A percentile compares a stretch with the other conserved stretches of the same genome.
Evolutionary conservation across 2,888 invertebrate genomes (phyloP).

Genomic region (Tetragonula carbonaria): DNA sequence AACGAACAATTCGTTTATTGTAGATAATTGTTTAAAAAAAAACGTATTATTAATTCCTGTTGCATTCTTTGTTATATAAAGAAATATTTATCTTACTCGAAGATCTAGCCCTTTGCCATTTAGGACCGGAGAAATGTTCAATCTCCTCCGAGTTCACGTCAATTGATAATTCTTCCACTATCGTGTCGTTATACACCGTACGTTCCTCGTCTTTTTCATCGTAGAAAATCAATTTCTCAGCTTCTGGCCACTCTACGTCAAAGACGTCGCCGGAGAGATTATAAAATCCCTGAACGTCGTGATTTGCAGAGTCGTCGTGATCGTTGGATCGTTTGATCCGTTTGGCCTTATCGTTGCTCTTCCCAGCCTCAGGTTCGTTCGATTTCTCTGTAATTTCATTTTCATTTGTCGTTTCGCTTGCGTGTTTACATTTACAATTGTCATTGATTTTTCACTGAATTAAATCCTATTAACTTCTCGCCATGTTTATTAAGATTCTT

Average conservation of each 20-base stretch:
- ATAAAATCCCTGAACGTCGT: constrained; percentile 73
- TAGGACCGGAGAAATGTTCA: constrained; percentile 84
- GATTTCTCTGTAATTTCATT: constrained; percentile 13
- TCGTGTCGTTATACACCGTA: constrained; percentile 46
- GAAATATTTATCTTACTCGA: constrained; percentile 65
- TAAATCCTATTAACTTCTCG: too few species aligned
- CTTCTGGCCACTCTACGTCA: constrained; percentile 79
- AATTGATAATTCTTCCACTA: constrained; percentile 49
- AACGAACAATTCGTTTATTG: too few species aligned
- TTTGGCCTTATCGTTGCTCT: not conserved
- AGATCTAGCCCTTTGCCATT: constrained; percentile 80
- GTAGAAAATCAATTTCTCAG: constrained; percentile 60
- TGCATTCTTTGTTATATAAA: not conserved
- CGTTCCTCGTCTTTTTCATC: constrained; percentile 59
- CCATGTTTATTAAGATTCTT: too few species aligned
- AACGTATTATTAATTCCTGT: too few species aligned
- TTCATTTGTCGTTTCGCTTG: too few species aligned
- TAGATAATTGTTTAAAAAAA: too few species aligned
- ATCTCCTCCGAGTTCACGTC: constrained; percentile 80
- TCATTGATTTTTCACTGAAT: too few species aligned
- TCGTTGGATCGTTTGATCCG: constrained; percentile 26
- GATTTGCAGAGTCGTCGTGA: not conserved
- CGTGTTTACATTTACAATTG: too few species aligned
- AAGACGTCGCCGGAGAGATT: constrained; percentile 85
- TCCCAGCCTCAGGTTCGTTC: too few species aligned